Evolutionary conservation across 2,797 vertebrate genomes (phyloP), one percentile per base, ranked within the genome.

Genomic region (Pelodytes ibericus): DNA sequence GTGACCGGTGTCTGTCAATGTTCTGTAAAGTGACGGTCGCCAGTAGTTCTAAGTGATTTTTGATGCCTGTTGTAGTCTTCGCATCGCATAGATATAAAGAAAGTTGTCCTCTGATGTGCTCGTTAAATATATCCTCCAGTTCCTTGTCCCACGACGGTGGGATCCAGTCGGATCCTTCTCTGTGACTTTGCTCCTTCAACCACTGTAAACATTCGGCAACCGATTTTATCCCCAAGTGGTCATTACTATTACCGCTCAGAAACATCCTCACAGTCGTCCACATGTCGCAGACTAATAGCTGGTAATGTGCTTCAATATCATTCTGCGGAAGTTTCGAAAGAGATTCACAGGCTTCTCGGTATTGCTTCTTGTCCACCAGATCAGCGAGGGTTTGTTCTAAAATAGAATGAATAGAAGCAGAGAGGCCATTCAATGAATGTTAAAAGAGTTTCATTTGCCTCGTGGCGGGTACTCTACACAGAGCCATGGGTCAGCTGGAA

Each of bases 331-430:
- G 62, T 13, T 31, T 6, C 63, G 64, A 49, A 79, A 86, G 82
- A 26, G 0, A 25, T 62, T 22, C 11, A 78, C 85, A 87, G 60
- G 87, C 88, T 60, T 88, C 77, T 63, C 51, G 36, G 80, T 83
- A 86, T 26, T 57, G 71, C 47, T 78, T 73, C 71, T 85, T 72
- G 2, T 77, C 61, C 22, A 85, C 82, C 26, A 83, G 67, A 77
- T 22, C 9, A 2, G 22, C 63, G 62, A 86, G 75, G 20, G 26
- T 68, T 82, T 85, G 81, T 10, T 86, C 87, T 88, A 80, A 15
- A 87, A 86, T 0, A 83, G 22, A 65, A 66, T 15, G 6, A 44
- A 70, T 0, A 56, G 27, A 1, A n/a, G n/a, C n/a, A n/a, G n/a
- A n/a, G n/a, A n/a, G n/a, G n/a, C n/a, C n/a, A n/a, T n/a, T n/a